These are phyloP conservation scores for Anastatus disparis DNA, from an alignment of 1,140 invertebrate species.

Conservation along the genomic window DNA sequence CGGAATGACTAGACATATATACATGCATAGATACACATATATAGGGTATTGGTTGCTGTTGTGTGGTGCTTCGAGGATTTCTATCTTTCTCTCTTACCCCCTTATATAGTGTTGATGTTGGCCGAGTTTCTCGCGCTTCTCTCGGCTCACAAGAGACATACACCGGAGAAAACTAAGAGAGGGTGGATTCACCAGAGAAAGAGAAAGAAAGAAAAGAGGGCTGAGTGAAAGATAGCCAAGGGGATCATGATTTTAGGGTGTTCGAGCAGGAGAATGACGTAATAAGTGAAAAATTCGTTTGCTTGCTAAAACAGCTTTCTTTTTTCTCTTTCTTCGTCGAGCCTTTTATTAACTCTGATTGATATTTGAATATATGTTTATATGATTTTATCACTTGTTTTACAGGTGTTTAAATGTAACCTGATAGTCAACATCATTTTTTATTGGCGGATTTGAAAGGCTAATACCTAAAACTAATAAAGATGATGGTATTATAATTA, in stretches of 20 bases:
- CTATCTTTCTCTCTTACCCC: neutral
- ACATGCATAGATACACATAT: no score
- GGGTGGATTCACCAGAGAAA: neutral
- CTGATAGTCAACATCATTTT: no score
- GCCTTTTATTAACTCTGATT: slow-evolving; percentile 30
- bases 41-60: no score
- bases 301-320: slow-evolving; percentile 18
- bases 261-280: slow-evolving; percentile 31
- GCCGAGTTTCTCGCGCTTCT: slow-evolving; percentile 28
- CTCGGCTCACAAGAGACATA: no score
- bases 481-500: no score
- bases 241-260: slow-evolving; percentile 41
- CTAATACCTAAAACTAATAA: no score
- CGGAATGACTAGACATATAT: no score
- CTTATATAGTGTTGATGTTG: slow-evolving; percentile 24
- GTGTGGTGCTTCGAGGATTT: slow-evolving; percentile 24
- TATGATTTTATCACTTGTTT: no score
- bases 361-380: neutral
- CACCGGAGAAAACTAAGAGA: neutral
- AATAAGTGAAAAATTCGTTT: slow-evolving; percentile 40
- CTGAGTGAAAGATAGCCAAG: slow-evolving; percentile 10
- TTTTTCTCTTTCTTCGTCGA: no score
- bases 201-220: slow-evolving; percentile 1
- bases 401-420: no score
- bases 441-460: no score